Conservation (phyloP, 1,140 invertebrate genomes). For the Aphelinus certus region DNA sequence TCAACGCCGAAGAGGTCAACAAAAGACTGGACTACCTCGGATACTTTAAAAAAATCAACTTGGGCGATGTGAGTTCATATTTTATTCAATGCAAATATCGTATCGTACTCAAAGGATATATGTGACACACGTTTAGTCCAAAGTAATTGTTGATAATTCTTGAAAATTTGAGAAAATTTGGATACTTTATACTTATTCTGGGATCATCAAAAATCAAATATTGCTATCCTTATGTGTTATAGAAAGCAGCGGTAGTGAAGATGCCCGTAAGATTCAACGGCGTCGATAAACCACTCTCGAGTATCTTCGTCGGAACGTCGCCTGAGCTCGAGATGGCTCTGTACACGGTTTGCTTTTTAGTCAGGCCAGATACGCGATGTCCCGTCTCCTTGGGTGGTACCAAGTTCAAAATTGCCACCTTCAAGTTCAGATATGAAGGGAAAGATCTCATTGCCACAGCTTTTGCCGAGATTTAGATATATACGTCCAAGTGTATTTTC, state of each 20-base stretch:
- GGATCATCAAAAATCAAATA: too few species aligned
- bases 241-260: conserved; percentile 84
- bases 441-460: conserved; percentile 83
- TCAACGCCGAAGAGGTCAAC: conserved; percentile 76
- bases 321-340: conserved; percentile 93
- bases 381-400: conserved; percentile 76
- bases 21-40: conserved; percentile 81
- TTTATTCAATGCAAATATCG: too few species aligned
- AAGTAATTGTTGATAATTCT: too few species aligned
- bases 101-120: too few species aligned
- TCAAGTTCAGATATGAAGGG: conserved; percentile 77
- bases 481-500: not conserved
- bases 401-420: conserved; percentile 76
- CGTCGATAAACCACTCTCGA: conserved; percentile 79
- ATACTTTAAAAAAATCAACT: conserved; percentile 76
- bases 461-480: conserved; percentile 76
- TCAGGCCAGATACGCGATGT: conserved; percentile 76
- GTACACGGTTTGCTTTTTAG: conserved; percentile 86
- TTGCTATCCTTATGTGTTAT: conserved; percentile 50
- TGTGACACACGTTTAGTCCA: too few species aligned
- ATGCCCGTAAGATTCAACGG: conserved; percentile 80
- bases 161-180: too few species aligned
- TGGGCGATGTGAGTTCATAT: conserved; percentile 73
- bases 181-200: too few species aligned
- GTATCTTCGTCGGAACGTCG: conserved; percentile 89